phyloP scores from a whole-genome alignment of 2,797 vertebrate genomes.

The Galago senegalensis region DNA sequence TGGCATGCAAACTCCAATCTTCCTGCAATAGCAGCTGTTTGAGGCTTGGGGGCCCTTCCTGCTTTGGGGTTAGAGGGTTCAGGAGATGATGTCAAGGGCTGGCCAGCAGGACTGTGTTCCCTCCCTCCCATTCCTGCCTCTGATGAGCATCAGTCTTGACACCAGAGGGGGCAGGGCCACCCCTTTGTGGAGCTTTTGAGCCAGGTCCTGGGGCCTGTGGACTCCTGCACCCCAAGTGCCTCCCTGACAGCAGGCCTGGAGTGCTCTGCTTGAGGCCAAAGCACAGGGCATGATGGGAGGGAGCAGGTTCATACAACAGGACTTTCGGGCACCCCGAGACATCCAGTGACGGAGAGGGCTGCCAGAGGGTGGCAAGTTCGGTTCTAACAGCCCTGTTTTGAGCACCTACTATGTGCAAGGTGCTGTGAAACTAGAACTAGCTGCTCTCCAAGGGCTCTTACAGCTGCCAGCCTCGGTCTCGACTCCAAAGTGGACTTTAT shows the following conservation, averaged over 20 bases:
- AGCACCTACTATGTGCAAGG: neutral
- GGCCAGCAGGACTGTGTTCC: neutral
- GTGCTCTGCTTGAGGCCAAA: neutral
- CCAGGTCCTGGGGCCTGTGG: neutral
- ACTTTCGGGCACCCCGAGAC: neutral
- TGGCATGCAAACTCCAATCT: accelerated
- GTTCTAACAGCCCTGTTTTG: neutral
- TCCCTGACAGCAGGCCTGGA: neutral
- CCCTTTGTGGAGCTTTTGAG: accelerated
- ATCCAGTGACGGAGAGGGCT: neutral
- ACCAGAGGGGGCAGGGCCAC: accelerated
- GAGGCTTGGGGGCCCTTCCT: conserved; percentile 46
- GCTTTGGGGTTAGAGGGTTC: neutral
- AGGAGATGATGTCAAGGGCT: accelerated
- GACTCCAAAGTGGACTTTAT: too few relatives aligned
- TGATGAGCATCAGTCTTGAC: too few relatives aligned
- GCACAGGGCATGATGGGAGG: neutral
- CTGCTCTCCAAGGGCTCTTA: neutral
- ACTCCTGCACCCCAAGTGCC: neutral
- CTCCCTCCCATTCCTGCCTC: neutral
- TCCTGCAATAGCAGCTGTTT: neutral
- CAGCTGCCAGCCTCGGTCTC: accelerated
- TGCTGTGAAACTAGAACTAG: neutral
- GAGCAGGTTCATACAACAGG: accelerated
- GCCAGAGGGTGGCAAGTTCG: neutral